Base-by-base conservation (phyloP, 2,113 vertebrate species). In the Ascaphus truei region DNA sequence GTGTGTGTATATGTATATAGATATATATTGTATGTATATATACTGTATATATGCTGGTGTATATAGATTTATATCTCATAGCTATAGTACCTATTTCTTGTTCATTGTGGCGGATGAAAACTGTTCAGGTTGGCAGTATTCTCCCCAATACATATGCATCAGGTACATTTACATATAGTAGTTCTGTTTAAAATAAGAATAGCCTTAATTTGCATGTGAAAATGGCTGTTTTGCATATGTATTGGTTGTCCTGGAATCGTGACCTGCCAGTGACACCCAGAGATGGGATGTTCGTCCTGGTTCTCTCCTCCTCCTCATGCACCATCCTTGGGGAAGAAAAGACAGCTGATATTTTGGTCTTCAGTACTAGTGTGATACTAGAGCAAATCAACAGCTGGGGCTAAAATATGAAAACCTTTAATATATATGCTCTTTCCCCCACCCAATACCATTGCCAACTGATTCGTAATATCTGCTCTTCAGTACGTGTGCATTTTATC, bases 121-220 rank as follows among this genome's bases (percentile, higher is more conserved):
- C 5, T 7, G 36, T 53, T 13, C 9, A 13, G 41, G 25, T 45
- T 68, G n/a, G 41, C 31, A 68, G 30, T 48, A 16, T 27, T 26
- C 16, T 15, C 5, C 13, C 52, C 29, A 18, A 59, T 68, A 33
- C 65, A 68, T 59, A 68, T 59, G 65, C 65, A 59, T 58, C 29
- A 58, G 18, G 41, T 16, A 9, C 15, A 58, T 68, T 68, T 68
- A 27, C 65, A 68, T 58, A 48, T 58, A 59, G 53, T 50, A 36
- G 53, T 68, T 68, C 53, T 27, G 43, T 50, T 69, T 69, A 69
- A 69, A 69, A 69, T 60, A 59, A 69, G 41, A 61, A 51, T 71
- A 41, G 33, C 33, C 45, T 71, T 52, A 11, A 71, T 71, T 71
- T 60, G 56, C 67, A 71, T 71, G 57, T 71, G 56, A 71, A 71